These are phyloP conservation scores for Morus bassanus DNA, from an alignment of 2,797 vertebrate genomes.

Conservation along the genomic window DNA sequence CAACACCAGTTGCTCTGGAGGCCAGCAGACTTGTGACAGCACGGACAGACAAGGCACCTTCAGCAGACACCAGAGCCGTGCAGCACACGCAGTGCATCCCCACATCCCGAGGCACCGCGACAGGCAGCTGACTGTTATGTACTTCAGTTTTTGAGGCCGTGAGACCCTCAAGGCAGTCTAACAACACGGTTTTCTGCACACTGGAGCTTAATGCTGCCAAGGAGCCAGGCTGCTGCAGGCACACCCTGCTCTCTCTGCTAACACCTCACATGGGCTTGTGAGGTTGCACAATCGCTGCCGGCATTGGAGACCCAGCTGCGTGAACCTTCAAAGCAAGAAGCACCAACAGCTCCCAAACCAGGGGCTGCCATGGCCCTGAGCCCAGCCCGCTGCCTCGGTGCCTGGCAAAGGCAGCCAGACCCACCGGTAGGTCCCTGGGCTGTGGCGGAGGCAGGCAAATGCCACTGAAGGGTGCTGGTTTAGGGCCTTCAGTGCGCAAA, in stretches of 20 bases:
- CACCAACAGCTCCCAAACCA: background rate
- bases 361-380: background rate
- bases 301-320: rapidly evolving
- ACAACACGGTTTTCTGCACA: rapidly evolving
- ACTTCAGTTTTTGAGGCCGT: background rate
- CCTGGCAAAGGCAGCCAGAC: background rate
- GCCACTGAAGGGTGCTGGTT: background rate
- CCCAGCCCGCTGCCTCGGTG: rapidly evolving
- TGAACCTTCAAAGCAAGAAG: background rate
- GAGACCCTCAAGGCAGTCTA: rapidly evolving
- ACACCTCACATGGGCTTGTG: rapidly evolving
- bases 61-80: background rate
- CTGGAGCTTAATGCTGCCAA: background rate
- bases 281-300: rapidly evolving
- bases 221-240: background rate
- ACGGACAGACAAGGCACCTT: background rate
- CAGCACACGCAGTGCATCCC: rapidly evolving
- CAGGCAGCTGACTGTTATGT: rapidly evolving
- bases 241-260: background rate
- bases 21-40: background rate
- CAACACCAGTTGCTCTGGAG: background rate
- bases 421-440: background rate
- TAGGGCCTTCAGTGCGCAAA: background rate
- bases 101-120: rapidly evolving
- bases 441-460: rapidly evolving